phyloP scores from a whole-genome alignment of 2,113 vertebrate genomes.

The Oryzias celebensis region DNA sequence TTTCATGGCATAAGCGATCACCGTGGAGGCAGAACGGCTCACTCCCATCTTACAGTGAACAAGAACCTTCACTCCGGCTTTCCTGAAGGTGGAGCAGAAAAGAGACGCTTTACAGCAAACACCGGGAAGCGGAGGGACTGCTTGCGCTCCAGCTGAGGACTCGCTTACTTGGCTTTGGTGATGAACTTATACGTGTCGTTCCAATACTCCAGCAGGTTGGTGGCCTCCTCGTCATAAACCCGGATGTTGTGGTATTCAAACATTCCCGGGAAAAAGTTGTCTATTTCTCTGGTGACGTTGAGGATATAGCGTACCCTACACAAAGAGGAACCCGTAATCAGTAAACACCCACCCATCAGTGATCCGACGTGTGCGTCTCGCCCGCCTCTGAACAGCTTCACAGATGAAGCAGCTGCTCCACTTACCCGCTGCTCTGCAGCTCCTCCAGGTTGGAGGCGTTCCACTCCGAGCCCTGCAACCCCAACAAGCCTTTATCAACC shows the following conservation, averaged over 20 bases:
- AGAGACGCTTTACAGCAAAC: neutral
- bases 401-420: neutral
- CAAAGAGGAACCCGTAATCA: no score
- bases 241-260: constrained; percentile 98
- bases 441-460: constrained; percentile 98
- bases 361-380: no score
- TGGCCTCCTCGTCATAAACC: constrained; percentile 96
- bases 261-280: constrained; percentile 96
- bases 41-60: constrained; percentile 99
- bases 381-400: no score
- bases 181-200: constrained; percentile 99
- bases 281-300: constrained; percentile 96
- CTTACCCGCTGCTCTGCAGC: constrained; percentile 96
- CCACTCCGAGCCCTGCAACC: constrained; percentile 92
- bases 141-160: neutral
- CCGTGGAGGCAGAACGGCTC: constrained; percentile 94
- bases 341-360: no score
- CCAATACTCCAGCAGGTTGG: constrained; percentile 97
- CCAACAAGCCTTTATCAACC: neutral
- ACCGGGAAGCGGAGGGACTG: neutral
- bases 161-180: constrained; percentile 92
- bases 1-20: constrained; percentile 98
- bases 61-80: constrained; percentile 93
- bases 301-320: constrained; percentile 91
- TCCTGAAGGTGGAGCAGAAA: constrained; percentile 68